phyloP scores from a whole-genome alignment of 2,113 vertebrate species.

The Eretmochelys imbricata region DNA sequence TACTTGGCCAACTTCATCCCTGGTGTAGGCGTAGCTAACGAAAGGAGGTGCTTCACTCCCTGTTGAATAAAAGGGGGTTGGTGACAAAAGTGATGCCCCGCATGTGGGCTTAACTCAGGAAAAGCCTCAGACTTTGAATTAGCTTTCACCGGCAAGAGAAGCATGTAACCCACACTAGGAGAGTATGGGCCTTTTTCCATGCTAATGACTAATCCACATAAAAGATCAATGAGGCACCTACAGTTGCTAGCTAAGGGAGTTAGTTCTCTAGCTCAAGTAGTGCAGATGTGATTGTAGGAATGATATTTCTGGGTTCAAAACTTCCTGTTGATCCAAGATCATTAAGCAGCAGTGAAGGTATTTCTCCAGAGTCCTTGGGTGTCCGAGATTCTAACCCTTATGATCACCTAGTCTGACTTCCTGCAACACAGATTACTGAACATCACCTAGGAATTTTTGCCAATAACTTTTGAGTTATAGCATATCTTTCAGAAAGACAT shows the following conservation, averaged over 20 bases:
- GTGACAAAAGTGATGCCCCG: slow-evolving; percentile 40
- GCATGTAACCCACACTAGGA: not conserved
- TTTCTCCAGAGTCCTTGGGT: not conserved
- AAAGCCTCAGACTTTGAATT: slow-evolving; percentile 23
- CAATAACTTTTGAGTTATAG: not conserved
- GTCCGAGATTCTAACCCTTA: too few relatives aligned
- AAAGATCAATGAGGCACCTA: slow-evolving; percentile 38
- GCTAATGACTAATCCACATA: not conserved
- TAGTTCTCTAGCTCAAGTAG: not conserved
- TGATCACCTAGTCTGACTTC: too few relatives aligned
- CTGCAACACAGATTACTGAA: too few relatives aligned
- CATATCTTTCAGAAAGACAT: not conserved
- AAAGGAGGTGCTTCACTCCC: slow-evolving; percentile 33
- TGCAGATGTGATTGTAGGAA: not conserved
- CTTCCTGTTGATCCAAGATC: not conserved
- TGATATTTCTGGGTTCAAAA: not conserved
- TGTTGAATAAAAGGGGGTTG: slow-evolving; percentile 62
- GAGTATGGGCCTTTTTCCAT: not conserved
- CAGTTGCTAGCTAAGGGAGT: not conserved
- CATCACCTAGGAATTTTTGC: not conserved
- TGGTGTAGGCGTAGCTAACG: not conserved
- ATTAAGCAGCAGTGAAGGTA: not conserved
- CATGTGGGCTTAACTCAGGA: not conserved
- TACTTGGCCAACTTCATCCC: not conserved
- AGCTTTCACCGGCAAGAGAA: slow-evolving; percentile 31